Base-by-base conservation (phyloP, 2,888 invertebrate genomes). In the Gibbula magus region DNA sequence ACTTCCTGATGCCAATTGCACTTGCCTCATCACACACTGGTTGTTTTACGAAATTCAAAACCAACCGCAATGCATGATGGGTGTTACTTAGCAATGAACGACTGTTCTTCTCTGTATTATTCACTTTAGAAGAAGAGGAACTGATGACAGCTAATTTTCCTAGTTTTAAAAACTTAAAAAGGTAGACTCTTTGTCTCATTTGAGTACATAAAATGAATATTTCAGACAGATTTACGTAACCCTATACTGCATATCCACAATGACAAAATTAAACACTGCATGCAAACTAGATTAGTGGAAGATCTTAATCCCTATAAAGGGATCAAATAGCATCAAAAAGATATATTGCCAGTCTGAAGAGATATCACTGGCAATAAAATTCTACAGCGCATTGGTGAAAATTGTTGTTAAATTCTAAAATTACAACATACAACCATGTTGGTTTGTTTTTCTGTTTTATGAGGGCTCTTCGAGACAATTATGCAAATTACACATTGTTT, bases 401-500 rank as follows among this genome's bases (percentile, higher is more conserved):
- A 70, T 70, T 70, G 70, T 70, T 70, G 70, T 70, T 39, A 70
- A 70, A 70, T 70, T 70, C 70, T 70, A 70, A 39, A 70, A 70
- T 70, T 32, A 70, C 35, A 20, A 39, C 39, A 39, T 35, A 70
- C 70, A 70, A 70, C 35, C 32, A 67, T 35, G 70, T 39, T 70
- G 10, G 32, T 35, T 35, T n/a, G 16, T 39, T 35, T 32, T 20
- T 35, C 70, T 70, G 35, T 70, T 70, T 70, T 70, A 70, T 35
- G 70, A 70, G 20, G 35, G 39, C 39, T 35, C 70, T 70, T 70
- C 10, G 35, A 20, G 32, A 70, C 70, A 70, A 70, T 70, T 70
- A 70, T 70, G 70, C 70, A 70, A 70, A 70, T 70, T 70, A 70
- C 70, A 70, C 70, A 35, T 70, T 70, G 70, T 70, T 70, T 70